phyloP scores from a whole-genome alignment of 2,113 vertebrate genomes.

The Tetrao urogallus region DNA sequence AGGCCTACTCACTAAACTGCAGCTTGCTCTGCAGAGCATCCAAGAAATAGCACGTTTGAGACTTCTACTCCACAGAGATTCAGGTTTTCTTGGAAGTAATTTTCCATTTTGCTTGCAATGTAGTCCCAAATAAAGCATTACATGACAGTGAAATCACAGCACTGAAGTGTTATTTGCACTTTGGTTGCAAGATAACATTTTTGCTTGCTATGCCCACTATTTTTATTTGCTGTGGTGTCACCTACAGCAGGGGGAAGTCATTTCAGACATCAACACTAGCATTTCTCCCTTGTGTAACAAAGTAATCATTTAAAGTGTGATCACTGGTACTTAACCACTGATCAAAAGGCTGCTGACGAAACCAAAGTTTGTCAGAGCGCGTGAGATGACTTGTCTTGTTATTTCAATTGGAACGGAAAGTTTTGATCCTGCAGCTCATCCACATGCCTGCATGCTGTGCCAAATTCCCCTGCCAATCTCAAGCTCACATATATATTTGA shows the following conservation, averaged over 20 bases:
- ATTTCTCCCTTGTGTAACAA: conserved; percentile 10
- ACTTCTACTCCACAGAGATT: neutral
- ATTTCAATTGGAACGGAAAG: neutral
- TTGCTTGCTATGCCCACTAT: conserved; percentile 1
- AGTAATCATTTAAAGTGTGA: neutral
- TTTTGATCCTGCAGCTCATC: neutral
- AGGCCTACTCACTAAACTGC: neutral
- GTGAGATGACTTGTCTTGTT: neutral
- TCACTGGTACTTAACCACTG: neutral
- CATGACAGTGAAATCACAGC: neutral
- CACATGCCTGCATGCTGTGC: neutral
- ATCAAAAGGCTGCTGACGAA: neutral
- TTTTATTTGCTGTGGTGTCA: conserved; percentile 46
- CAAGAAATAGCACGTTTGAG: neutral
- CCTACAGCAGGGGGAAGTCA: neutral
- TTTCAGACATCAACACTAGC: neutral
- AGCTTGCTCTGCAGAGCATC: neutral
- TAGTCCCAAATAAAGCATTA: neutral
- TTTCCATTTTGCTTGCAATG: neutral
- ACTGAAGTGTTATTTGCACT: conserved; percentile 33
- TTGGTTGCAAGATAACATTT: neutral
- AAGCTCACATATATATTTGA: neutral
- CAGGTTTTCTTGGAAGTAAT: neutral
- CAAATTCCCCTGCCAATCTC: neutral
- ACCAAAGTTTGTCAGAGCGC: rapidly evolving